phyloP scores from a whole-genome alignment of 2,797 vertebrate genomes.

The Betta splendens region DNA sequence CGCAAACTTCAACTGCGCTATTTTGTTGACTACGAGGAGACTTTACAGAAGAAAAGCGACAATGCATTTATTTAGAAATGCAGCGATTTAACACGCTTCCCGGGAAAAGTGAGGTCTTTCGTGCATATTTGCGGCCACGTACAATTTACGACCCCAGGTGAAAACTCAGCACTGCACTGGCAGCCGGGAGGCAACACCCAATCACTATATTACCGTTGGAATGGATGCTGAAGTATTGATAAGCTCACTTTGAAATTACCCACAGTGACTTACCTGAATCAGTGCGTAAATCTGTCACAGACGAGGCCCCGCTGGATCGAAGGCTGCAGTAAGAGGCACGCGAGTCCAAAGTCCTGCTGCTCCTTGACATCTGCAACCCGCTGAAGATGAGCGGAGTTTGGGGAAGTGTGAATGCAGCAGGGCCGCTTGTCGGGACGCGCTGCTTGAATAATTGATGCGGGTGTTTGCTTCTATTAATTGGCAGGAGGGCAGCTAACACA shows the following conservation, averaged over 20 bases:
- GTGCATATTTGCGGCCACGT: constrained; percentile 12
- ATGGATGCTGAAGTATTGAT: constrained; percentile 45
- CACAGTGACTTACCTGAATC: constrained; percentile 30
- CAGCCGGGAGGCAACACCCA: constrained; percentile 19
- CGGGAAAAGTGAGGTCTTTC: constrained; percentile 26
- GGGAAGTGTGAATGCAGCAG: constrained; percentile 15
- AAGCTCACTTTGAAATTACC: constrained; percentile 40
- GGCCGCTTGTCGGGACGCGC: constrained; percentile 24
- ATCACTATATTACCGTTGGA: constrained; percentile 41
- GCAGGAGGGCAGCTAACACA: constrained; percentile 45
- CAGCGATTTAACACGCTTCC: constrained; percentile 18
- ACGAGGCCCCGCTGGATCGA: constrained; percentile 35
- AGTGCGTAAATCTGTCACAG: constrained; percentile 38
- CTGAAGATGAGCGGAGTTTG: not conserved
- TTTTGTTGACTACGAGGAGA: constrained; percentile 21
- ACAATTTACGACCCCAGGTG: constrained; percentile 41
- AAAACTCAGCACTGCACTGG: constrained; percentile 38
- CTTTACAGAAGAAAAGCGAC: constrained; percentile 35
- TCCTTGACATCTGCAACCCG: constrained; percentile 4
- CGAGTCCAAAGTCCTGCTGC: constrained; percentile 29
- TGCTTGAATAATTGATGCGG: constrained; percentile 57
- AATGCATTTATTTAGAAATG: constrained; percentile 17
- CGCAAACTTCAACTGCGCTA: constrained; percentile 45
- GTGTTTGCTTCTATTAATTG: constrained; percentile 72
- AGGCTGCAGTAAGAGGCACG: no score